Base-by-base conservation (phyloP, 2,797 vertebrate genomes). In the Psittacula echo region DNA sequence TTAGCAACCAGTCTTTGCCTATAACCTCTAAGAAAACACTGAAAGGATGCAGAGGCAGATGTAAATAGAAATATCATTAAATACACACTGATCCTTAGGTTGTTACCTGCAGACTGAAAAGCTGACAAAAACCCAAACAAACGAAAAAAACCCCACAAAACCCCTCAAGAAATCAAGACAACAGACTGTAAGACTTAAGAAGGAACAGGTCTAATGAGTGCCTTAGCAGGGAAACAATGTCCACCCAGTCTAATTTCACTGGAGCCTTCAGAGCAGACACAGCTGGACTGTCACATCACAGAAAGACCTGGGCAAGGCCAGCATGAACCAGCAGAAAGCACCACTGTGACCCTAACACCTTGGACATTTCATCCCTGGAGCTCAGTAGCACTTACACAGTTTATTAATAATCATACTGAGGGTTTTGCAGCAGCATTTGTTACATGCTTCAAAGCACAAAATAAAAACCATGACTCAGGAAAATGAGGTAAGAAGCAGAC, bases 121-220 rank as follows among this genome's bases (percentile, higher is more conserved):
- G 13, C n/a, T 58, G 54, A 16, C 15, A 15, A 58, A 34, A 58
- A 23, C 22, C n/a, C 21, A 58, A 23, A 58, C 15, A 16, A 51
- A 51, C 50, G 10, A 51, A n/a, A 34, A 58, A n/a, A 23, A 34
- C 14, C 13, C 29, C 13, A 22, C 54, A n/a, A 56, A 56, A n/a
- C 3, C 13, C n/a, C n/a, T 34, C 22, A 75, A 62, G 41, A 77
- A 89, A 68, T 56, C 27, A 51, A 85, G 39, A 86, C 10, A 86
- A 65, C 7, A 3, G 3, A 32, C 68, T 76, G 18, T 5, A 61
- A 34, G 16, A 65, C 45, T 70, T n/a, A 34, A 75, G 45, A 8
- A 62, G 32, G 5, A 47, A 42, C 17, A 73, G 39, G 34, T 12
- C 29, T 11, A 26, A 23, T 0, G 0, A 60, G 8, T 10, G 10